Base-by-base conservation (phyloP, 2,888 invertebrate species). In the Diadegma fenestrale region DNA sequence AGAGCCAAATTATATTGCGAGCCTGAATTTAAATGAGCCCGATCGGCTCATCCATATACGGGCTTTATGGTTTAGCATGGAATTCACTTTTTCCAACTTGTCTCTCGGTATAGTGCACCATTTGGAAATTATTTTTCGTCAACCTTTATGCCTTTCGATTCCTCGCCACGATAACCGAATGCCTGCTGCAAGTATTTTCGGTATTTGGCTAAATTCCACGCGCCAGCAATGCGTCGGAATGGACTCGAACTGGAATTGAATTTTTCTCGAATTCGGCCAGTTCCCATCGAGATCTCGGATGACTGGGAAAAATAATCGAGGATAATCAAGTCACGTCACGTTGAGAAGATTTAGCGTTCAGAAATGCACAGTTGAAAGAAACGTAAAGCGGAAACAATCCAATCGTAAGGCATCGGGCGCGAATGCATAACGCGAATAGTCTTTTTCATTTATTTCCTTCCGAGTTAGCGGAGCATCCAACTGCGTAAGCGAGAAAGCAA, bases 301-400 rank as follows among this genome's bases (percentile, higher is more conserved):
- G 43, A 61, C n/a, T 43, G 73, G 43, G 37, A 37, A 37, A 37
- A 37, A 37, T 37, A 37, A 37, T 37, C 8, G 1, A 8, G 1
- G 10, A 37, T 37, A 37, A 8, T 81, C 69, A 41, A 85, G 71
- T 81, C 69, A 26, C 64, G 43, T 82, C 78, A 82, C 82, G 82
- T 71, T 48, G 37, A 37, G n/a, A 30, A 51, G 79, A 48, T 48
- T 71, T 76, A 43, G 41, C 75, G 78, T 63, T 73, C 54, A 75
- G 63, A 75, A 63, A 64, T 41, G 64, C 68, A 33, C 17, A 51
- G 66, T 37, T 12, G 51, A 4, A 19, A 37, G 19, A 48, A 61
- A 19, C 78, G 75, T 26, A 86, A 54, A 86, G 68, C 37, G 48
- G 71, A 84, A 86, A 86, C 78, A 80, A 73, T 83, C 87, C 78